Percentiles rank a stretch among this genome's conserved stretches.
These are phyloP conservation scores for Unio delphinus DNA, from an alignment of 2,888 invertebrate genomes.

Conservation along the genomic window DNA sequence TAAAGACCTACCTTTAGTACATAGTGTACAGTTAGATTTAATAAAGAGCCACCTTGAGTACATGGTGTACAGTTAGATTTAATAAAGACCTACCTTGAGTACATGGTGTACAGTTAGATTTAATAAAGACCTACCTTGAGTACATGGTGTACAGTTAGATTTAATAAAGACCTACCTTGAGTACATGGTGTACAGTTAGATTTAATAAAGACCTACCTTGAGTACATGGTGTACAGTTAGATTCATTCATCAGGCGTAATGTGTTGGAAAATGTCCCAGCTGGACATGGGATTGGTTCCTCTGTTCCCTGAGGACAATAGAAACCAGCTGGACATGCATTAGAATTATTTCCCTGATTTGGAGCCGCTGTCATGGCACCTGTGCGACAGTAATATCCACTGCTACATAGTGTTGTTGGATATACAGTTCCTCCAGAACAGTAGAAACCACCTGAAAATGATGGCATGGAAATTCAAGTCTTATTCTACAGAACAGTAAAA, in stretches of 20 bases:
- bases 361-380: constrained; percentile 59
- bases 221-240: constrained; percentile 59
- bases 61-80: no score
- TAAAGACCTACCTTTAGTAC: no score
- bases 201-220: constrained; percentile 37
- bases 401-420: constrained; percentile 53
- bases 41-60: no score
- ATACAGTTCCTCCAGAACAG: constrained; percentile 60
- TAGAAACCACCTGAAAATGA: constrained; percentile 58
- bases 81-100: no score
- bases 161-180: no score
- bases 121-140: no score
- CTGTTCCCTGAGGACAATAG: constrained; percentile 63
- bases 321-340: constrained; percentile 65
- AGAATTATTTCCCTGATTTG: constrained; percentile 56
- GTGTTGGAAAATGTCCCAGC: constrained; percentile 63
- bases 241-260: constrained; percentile 55
- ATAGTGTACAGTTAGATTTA: no score
- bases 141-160: no score
- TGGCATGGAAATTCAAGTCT: no score
- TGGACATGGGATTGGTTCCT: constrained; percentile 60
- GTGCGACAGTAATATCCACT: constrained; percentile 62
- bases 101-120: no score
- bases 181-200: no score
- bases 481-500: no score